phyloP scores from a whole-genome alignment of 2,113 vertebrate species.

The Odobenus rosmarus region DNA sequence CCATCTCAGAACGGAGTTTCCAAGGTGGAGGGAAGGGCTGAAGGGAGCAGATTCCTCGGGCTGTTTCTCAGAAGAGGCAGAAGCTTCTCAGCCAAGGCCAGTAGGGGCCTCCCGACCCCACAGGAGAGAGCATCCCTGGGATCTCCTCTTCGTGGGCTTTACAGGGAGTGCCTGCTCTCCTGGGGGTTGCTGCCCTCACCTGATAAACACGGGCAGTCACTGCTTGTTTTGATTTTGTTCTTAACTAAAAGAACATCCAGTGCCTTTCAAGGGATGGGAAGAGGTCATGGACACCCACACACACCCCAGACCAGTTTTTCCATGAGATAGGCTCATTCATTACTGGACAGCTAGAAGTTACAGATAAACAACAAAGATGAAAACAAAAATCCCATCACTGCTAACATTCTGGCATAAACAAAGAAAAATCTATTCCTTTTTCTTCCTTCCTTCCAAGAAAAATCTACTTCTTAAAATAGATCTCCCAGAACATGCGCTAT shows the following conservation, averaged over 20 bases:
- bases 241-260: conserved; percentile 52
- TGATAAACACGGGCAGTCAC: neutral
- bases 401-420: neutral
- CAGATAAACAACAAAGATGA: neutral
- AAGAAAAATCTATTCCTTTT: neutral
- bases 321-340: neutral
- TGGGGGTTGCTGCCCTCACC: neutral
- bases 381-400: neutral
- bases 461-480: neutral
- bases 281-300: neutral
- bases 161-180: neutral
- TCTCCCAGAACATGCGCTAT: neutral
- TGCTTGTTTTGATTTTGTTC: conserved; percentile 33
- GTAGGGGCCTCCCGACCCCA: neutral
- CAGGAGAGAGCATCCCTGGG: neutral
- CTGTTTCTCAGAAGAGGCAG: neutral
- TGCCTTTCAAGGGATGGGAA: neutral
- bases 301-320: neutral
- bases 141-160: neutral
- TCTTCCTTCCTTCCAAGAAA: neutral
- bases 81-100: neutral
- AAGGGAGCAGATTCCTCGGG: neutral
- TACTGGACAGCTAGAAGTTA: neutral
- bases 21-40: neutral
- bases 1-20: neutral